A percentile compares a stretch with the other conserved stretches of the same genome.
These are phyloP conservation scores for Tenthredo livida DNA, from an alignment of 2,888 invertebrate species.

Conservation along the genomic window DNA sequence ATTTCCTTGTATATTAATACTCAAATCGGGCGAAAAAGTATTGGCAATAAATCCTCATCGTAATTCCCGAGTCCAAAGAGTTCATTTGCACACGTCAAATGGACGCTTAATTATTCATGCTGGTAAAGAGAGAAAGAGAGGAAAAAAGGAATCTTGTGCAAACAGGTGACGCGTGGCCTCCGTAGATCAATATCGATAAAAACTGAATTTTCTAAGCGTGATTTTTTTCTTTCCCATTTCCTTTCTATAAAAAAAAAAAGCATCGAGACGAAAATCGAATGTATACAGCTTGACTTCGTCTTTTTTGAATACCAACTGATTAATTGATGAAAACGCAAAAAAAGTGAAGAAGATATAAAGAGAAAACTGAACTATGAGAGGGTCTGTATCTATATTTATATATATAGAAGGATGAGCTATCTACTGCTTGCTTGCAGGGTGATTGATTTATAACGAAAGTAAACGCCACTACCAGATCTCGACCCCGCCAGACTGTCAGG, in stretches of 20 bases:
- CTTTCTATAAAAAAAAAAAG: neutral
- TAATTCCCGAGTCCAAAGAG: constrained; percentile 16
- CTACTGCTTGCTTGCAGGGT: neutral
- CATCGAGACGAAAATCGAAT: neutral
- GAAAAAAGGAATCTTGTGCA: neutral
- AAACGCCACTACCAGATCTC: constrained; percentile 37
- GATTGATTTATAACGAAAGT: constrained; percentile 44
- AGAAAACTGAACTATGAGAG: constrained; percentile 1
- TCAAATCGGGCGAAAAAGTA: constrained; percentile 15
- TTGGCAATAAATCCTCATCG: constrained; percentile 5
- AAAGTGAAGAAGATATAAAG: neutral
- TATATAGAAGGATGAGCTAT: too few relatives aligned
- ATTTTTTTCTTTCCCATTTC: neutral
- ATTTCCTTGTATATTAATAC: neutral
- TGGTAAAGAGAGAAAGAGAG: neutral
- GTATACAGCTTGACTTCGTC: neutral
- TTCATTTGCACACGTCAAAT: constrained; percentile 45
- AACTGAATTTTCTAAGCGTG: constrained; percentile 2
- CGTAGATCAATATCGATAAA: constrained; percentile 29
- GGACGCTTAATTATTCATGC: constrained; percentile 7
- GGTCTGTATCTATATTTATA: neutral
- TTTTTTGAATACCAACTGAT: too few relatives aligned
- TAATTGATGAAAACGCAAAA: neutral
- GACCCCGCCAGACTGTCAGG: neutral
- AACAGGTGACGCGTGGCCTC: constrained; percentile 14